A percentile compares a stretch with the other conserved stretches of the same genome.
These are phyloP conservation scores for Rhinopomastus cyanomelas DNA, from an alignment of 2,113 vertebrate species.

Conservation along the genomic window DNA sequence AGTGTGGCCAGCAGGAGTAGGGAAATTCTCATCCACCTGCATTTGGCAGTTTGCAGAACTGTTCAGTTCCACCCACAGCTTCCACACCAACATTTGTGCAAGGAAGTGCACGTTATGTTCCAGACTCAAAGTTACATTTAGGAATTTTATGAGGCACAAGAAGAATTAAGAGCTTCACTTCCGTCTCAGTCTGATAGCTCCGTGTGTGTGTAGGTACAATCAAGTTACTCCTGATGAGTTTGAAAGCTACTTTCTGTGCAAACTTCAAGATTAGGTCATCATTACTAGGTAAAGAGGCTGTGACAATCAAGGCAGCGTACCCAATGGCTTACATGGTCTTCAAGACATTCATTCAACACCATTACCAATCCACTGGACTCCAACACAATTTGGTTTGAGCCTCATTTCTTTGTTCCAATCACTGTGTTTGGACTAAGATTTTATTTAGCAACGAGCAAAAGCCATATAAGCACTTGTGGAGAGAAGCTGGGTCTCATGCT, in stretches of 20 bases:
- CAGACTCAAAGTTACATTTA: neutral
- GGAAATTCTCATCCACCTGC: no score
- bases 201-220: neutral
- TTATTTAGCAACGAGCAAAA: neutral
- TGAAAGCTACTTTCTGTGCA: neutral
- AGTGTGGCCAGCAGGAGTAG: no score
- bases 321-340: neutral
- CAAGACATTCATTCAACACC: neutral
- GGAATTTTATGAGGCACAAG: neutral
- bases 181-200: neutral
- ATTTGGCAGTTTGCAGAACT: neutral
- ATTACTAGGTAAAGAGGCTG: neutral
- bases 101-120: neutral
- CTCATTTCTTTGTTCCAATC: neutral
- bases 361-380: neutral
- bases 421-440: neutral
- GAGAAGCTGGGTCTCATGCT: neutral
- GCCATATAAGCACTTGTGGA: neutral
- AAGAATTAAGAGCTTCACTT: neutral
- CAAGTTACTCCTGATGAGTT: neutral
- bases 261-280: neutral
- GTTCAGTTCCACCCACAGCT: neutral
- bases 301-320: no score
- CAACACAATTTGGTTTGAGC: neutral
- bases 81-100: neutral